Percentiles rank a stretch among this genome's conserved stretches.
phyloP scores from a whole-genome alignment of 2,113 vertebrate genomes.

The Crotalus helleri region DNA sequence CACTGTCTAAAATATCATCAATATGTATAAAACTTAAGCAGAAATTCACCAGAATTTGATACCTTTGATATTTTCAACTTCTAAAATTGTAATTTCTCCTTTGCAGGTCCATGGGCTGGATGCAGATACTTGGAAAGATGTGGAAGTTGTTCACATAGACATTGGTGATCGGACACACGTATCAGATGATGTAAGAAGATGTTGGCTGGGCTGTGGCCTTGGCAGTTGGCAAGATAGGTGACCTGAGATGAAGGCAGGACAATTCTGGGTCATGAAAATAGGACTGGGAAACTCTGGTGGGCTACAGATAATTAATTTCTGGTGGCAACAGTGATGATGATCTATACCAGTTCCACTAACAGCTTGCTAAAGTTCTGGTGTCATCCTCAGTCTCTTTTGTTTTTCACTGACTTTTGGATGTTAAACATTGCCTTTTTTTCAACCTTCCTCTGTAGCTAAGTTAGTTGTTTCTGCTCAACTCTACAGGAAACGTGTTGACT shows the following conservation, averaged over 20 bases:
- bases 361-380: neutral
- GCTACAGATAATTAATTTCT: neutral
- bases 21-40: neutral
- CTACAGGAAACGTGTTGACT: neutral
- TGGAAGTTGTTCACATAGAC: conserved; percentile 56
- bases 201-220: neutral
- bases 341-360: neutral
- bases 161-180: conserved; percentile 60
- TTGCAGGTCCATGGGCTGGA: conserved; percentile 54
- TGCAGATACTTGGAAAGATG: conserved; percentile 58
- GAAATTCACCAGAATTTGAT: neutral
- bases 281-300: neutral
- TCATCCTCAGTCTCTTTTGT: neutral
- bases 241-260: neutral
- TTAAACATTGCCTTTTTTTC: neutral
- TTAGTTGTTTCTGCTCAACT: neutral
- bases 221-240: neutral
- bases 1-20: neutral
- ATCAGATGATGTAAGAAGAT: conserved; percentile 49
- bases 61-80: no score
- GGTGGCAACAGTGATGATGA: no score
- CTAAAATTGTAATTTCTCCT: neutral
- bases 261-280: neutral
- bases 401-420: neutral
- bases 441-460: neutral